Evolutionary conservation across 2,797 vertebrate species (phyloP), one percentile per base, ranked within the genome.

Genomic region (Enteromius paludinosus): DNA sequence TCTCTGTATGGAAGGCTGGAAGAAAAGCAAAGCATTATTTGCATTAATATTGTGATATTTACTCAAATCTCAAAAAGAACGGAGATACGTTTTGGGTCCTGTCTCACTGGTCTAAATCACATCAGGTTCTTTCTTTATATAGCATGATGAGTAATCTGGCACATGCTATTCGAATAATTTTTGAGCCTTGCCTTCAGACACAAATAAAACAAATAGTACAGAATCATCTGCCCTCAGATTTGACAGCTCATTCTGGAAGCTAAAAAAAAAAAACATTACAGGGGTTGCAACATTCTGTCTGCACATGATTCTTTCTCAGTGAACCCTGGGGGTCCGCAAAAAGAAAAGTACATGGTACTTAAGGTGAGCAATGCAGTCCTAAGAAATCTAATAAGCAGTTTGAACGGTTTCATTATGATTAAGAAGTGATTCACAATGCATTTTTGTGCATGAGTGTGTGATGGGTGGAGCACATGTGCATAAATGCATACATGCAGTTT

Each of bases 401-500:
- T 72, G 28, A 73, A 73, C 10, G 25, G 69, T 73, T 52, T 59
- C 56, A 25, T 73, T 64, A 72, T 73, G 56, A 64, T 64, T 35
- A 73, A 70, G 35, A 71, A 47, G 18, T 74, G 30, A 72, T 49
- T 81, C 70, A 65, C 15, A 2, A 62, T 71, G 66, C 12, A 25
- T 33, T 74, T 18, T 25, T 64, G n/a, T 49, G 20, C 18, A 47
- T 61, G 35, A 23, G 30, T 23, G 78, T 79, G 25, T 71, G 18
- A 68, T 79, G 77, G 47, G 30, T 69, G 52, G 33, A 75, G 52
- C 72, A 23, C 33, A 56, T 38, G 77, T 28, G 71, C 30, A 38
- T 65, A 75, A 43, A 65, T 64, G 56, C 56, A 49, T 81, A 20
- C 75, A 56, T n/a, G n/a, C 20, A 15, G 30, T 79, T 47, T 82